These are phyloP conservation scores for Mormyrops boulengeri DNA, from an alignment of 2,797 vertebrate species.

Conservation along the genomic window DNA sequence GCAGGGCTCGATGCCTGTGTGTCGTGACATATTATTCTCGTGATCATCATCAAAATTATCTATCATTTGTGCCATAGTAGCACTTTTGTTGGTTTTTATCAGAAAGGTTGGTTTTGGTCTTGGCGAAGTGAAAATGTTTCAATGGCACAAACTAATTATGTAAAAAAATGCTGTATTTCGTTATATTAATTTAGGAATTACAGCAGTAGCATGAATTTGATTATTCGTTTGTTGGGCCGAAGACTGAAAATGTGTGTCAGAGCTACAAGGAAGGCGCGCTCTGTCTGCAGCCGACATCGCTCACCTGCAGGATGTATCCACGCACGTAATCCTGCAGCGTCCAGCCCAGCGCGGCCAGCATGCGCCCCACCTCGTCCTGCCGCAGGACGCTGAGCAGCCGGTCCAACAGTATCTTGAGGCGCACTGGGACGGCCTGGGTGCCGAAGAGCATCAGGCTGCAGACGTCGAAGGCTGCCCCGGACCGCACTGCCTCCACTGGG, in stretches of 20 bases:
- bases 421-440: conserved; percentile 87
- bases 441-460: conserved; percentile 95
- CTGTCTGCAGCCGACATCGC: background rate
- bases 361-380: conserved; percentile 89
- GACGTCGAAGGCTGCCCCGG: conserved; percentile 92
- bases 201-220: background rate
- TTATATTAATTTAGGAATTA: background rate
- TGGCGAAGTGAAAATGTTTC: background rate
- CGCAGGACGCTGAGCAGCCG: conserved; percentile 92
- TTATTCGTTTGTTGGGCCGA: background rate
- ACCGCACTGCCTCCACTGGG: conserved; percentile 95
- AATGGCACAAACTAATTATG: background rate
- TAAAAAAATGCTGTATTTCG: background rate
- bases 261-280: background rate
- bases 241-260: background rate
- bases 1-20: background rate
- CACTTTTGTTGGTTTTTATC: background rate
- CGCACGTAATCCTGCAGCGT: conserved; percentile 93
- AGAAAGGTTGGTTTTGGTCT: background rate
- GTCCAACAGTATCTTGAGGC: conserved; percentile 94
- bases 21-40: background rate
- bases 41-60: background rate
- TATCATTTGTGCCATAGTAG: background rate
- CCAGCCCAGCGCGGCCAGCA: conserved; percentile 91
- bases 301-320: conserved; percentile 91